phyloP scores from a whole-genome alignment of 2,797 vertebrate genomes.

The Morus bassanus region DNA sequence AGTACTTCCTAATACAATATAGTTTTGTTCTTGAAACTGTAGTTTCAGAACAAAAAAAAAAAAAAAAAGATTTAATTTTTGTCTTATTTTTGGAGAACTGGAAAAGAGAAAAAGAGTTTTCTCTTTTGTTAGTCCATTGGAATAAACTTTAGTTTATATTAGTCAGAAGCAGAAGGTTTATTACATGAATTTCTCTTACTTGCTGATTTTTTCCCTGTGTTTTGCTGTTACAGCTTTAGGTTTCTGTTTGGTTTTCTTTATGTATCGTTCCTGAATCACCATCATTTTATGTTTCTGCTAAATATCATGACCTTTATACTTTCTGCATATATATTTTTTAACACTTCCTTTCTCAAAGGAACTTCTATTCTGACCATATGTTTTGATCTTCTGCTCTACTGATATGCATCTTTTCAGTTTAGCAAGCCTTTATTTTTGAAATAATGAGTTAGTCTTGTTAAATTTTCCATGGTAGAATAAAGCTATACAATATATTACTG shows the following conservation, averaged over 20 bases:
- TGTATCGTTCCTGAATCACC: not conserved
- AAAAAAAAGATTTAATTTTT: not conserved
- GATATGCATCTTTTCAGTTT: not conserved
- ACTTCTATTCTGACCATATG: not conserved
- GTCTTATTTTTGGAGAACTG: not conserved
- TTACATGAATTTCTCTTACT: not conserved
- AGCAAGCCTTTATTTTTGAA: not conserved
- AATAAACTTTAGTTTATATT: not conserved
- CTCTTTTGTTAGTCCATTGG: not conserved
- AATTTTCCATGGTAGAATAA: not conserved
- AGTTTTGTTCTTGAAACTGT: not conserved
- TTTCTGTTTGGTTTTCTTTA: not conserved
- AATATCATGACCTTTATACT: not conserved
- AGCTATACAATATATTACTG: not conserved
- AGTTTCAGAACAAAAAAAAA: not conserved
- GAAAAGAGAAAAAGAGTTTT: not conserved
- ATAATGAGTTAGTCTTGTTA: not conserved
- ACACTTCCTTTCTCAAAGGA: not conserved
- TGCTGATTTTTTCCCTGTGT: not conserved
- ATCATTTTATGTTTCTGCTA: not conserved
- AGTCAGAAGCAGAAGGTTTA: not conserved
- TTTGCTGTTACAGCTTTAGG: not conserved
- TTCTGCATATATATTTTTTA: not conserved
- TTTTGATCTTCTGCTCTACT: not conserved
- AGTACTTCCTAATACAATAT: not conserved